Evolutionary conservation across 2,113 vertebrate species (phyloP).

Genomic region (Capricornis sumatraensis): DNA sequence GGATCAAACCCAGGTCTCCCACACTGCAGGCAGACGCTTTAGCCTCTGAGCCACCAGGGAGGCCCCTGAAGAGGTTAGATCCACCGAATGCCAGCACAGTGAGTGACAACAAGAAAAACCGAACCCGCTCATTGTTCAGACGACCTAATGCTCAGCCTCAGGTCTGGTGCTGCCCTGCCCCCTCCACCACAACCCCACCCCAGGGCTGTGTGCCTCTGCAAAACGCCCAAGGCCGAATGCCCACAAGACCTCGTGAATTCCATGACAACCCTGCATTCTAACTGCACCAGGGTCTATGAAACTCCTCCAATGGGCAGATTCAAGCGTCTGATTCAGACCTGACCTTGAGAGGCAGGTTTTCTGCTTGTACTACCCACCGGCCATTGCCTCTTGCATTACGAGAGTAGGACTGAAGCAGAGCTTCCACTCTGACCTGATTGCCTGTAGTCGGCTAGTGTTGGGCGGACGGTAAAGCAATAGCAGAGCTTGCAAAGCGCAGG

Average conservation of each 20-base stretch:
- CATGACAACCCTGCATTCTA: neutral
- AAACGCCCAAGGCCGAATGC: neutral
- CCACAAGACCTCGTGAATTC: neutral
- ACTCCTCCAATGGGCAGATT: neutral
- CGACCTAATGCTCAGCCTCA: neutral
- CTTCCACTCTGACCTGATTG: neutral
- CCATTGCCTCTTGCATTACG: neutral
- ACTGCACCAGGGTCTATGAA: neutral
- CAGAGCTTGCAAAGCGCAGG: neutral
- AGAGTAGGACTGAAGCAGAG: neutral
- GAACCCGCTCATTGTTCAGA: neutral
- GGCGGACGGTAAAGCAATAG: neutral
- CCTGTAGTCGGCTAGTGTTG: rapidly evolving
- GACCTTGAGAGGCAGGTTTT: neutral
- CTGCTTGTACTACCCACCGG: neutral
- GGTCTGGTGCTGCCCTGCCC: neutral
- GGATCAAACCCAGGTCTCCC: neutral
- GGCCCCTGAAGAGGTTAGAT: neutral
- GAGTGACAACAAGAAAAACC: neutral
- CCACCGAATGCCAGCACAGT: neutral
- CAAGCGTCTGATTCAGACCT: neutral
- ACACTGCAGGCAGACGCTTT: neutral
- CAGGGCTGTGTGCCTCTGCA: neutral
- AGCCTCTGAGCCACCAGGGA: neutral
- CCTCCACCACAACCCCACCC: neutral